Evolutionary conservation across 2,797 vertebrate genomes (phyloP), one percentile per base, ranked within the genome.

Genomic region (Gila robusta): DNA sequence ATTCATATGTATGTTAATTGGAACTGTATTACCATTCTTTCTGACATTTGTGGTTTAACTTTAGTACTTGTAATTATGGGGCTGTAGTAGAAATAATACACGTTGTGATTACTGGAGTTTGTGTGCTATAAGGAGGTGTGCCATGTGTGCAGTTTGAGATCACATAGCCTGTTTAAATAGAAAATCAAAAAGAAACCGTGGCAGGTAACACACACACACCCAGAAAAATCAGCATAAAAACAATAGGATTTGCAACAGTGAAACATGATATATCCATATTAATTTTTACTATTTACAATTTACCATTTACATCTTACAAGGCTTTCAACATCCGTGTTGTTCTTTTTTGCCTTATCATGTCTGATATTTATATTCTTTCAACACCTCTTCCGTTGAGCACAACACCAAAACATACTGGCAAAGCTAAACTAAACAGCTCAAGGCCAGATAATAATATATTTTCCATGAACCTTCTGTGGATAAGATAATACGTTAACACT

Each of bases 151-250:
- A 44, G 7, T 21, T 35, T 72, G 41, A 54, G 62, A 69, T 10
- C 44, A 67, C 62, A 69, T 41, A 85, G 52, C 66, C 4, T 85
- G n/a, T 70, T 14, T 56, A 79, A 85, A 85, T 39, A 72, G 32
- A 49, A 39, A 64, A 69, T 54, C 17, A 79, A 69, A 54, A 69
- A 41, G 11, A 54, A 49, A n/a, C 52, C 2, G 21, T 35, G 21
- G 19, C 28, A 28, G 35, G 64, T 41, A 84, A 28, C 28, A 74
- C 71, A 35, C 71, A 35, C 81, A 62, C 76, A 41, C 49, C 21
- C 3, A 84, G 23, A 52, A 67, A 26, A 52, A 37, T 70, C 49
- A 26, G 14, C 5, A 83, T 49, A 6, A 71, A 82, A 37, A 11
- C 39, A 44, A 49, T 3, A 76, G 39, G 5, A 19, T 37, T 8